Evolutionary conservation across 1,140 invertebrate species (phyloP), one percentile per base, ranked within the genome.

Genomic region (Drosophila pectinifera): DNA sequence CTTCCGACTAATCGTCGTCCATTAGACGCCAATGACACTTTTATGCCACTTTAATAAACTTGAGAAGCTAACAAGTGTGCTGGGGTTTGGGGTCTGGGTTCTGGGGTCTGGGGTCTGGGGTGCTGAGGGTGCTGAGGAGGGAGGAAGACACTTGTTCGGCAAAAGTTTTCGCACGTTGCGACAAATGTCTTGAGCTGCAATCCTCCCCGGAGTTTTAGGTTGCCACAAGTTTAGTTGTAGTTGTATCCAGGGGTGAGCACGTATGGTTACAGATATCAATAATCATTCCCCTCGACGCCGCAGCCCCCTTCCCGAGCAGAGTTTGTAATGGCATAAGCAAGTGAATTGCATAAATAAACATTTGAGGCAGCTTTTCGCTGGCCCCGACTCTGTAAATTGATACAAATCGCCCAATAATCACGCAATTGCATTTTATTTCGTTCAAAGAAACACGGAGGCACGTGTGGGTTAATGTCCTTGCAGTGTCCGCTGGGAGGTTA

Each of bases 41-140:
- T 91, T 91, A 91, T 88, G 88, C 77, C 80, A 81, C 88, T 88
- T 88, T 88, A 91, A 91, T 91, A 91, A 91, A 91, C 82, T 91
- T 88, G 48, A 80, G 68, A 49, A 73, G 68, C 42, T 51, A 72
- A 81, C 65, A 74, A 81, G 68, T 56, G 49, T 36, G 49, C 49
- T 36, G 28, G 24, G 7, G 31, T 51, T 20, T 20, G 41, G 31
- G 38, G 45, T 2, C 22, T 22, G 22, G 22, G 22, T 2, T 22
- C 1, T 22, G 73, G 55, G 67, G 42, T 26, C 38, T 57, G 55
- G 43, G 26, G 7, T 28, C 6, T 28, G 26, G 26, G 26, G 1
- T 26, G 5, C 24, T 26, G 26, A 6, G 26, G 26, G 28, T 31
- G 28, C 28, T 31, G 28, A 31, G 28, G n/a, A n/a, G n/a, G 10